Base-by-base conservation (phyloP, 2,797 vertebrate species). In the Benthosema pterotum region DNA sequence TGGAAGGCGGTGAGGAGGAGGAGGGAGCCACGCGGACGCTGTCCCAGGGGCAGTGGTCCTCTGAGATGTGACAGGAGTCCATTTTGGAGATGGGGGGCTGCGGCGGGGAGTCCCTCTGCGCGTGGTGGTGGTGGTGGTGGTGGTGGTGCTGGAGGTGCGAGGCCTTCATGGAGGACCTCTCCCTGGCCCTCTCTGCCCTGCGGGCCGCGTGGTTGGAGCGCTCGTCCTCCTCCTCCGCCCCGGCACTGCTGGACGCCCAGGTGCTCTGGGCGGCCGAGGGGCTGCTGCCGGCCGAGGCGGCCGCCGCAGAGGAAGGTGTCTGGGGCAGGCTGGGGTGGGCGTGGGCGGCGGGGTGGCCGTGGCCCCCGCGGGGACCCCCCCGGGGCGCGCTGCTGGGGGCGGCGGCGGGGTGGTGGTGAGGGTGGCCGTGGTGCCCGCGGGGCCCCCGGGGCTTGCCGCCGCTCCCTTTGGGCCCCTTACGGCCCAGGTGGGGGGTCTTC, bases 401-500 rank as follows among this genome's bases (percentile, higher is more conserved):
- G 19, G 64, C 0, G 46, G 76, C n/a, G n/a, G n/a, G n/a, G n/a
- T n/a, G n/a, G n/a, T n/a, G 13, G 6, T 69, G 65, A 81, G 93
- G 89, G 73, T 90, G 93, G 52, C 87, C 87, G 17, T 94, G 93
- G 62, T 90, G 93, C 53, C 87, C 87, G 17, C 94, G 93, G 62
- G 86, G 2, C 22, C 2, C 22, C 22, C 68, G 83, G 15, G 62
- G 74, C 25, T 94, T 98, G 32, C 32, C 28, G 25, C 25, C 28
- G 32, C 2, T 38, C 8, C 32, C 32, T 38, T 38, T 38, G 32
- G 32, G 32, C 32, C 11, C 11, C 72, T 38, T 38, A 72, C 95
- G 94, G 11, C 95, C 82, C 54, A 95, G 84, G 83, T 96, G 95
- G 0, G 94, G 94, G 0, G 95, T 95, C 57, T 96, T 95, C 89